Base-by-base conservation (phyloP, 2,113 vertebrate genomes). In the Bostrychus sinensis region DNA sequence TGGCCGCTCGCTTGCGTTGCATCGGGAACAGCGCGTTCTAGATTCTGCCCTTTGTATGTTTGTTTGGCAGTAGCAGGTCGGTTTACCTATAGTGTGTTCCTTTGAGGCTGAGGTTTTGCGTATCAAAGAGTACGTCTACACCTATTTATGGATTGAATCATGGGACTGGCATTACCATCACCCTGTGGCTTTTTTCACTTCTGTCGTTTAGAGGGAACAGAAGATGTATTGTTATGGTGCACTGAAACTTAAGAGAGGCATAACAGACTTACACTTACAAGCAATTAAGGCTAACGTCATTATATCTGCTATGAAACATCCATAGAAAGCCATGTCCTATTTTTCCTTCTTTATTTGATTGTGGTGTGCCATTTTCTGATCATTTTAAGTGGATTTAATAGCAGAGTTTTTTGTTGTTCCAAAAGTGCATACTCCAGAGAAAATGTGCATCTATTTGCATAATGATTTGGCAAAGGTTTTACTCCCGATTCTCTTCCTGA, bases 91-190 rank as follows among this genome's bases (percentile, higher is more conserved):
- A 63, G 57, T 37, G 26, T 56, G 30, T 61, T 69, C 75, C 62
- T 45, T 48, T 66, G 16, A 73, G 69, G 51, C 57, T 56, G 26
- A 25, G 16, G 8, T 46, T 53, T 23, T 66, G 39, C 7, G 13
- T 54, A 53, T 73, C 63, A 64, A 34, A 26, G 10, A 6, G 53
- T 4, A n/a, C 22, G 75, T 76, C 63, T 70, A 28, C 77, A 62
- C 68, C 60, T 82, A 77, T 83, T 77, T 75, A 54, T 63, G 46
- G 63, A 75, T 26, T 20, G 63, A 77, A 79, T 88, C 81, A 88
- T 60, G 67, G 56, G 86, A 71, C 74, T 48, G 70, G 66, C 86
- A 81, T 72, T 77, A 70, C 56, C 5, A 39, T 26, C 71, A 56
- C 23, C 81, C 62, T 58, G 45, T 70, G 42, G 72, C 67, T 41